A percentile compares a stretch with the other conserved stretches of the same genome.
Evolutionary conservation across 2,797 vertebrate genomes (phyloP).

Genomic region (Euthynnus affinis): DNA sequence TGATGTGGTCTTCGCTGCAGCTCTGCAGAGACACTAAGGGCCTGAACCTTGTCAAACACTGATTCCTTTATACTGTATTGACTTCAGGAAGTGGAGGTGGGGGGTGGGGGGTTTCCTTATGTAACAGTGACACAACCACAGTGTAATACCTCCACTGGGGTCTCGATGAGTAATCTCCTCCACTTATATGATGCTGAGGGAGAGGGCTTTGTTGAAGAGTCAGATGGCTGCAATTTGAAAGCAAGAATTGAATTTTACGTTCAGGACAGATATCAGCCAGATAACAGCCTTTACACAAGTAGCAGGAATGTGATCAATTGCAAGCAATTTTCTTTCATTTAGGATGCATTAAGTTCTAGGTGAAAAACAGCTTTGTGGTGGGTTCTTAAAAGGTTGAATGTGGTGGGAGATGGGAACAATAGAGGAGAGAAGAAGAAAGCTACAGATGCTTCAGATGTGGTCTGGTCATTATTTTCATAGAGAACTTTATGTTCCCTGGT

Average conservation of each 20-base stretch:
- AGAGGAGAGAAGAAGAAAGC: neutral
- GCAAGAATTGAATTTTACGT: neutral
- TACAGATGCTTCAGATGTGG: slow-evolving; percentile 10
- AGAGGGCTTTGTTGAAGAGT: slow-evolving; percentile 14
- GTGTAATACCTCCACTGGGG: slow-evolving; percentile 45
- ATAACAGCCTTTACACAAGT: neutral
- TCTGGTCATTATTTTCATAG: neutral
- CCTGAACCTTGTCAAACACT: slow-evolving; percentile 37
- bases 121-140: slow-evolving; percentile 59
- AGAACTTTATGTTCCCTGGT: neutral
- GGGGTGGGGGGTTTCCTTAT: slow-evolving; percentile 38
- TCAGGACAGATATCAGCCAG: no score
- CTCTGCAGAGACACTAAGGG: slow-evolving; percentile 36
- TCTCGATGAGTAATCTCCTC: slow-evolving; percentile 61
- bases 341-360: no score
- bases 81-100: slow-evolving; percentile 9
- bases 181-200: slow-evolving; percentile 21
- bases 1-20: slow-evolving; percentile 30
- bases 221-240: slow-evolving; percentile 9
- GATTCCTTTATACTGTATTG: slow-evolving; percentile 42
- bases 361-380: neutral
- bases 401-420: neutral
- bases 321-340: neutral
- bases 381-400: neutral
- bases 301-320: neutral